Conservation (phyloP, 2,888 invertebrate genomes). For the Dendrolimus houi region DNA sequence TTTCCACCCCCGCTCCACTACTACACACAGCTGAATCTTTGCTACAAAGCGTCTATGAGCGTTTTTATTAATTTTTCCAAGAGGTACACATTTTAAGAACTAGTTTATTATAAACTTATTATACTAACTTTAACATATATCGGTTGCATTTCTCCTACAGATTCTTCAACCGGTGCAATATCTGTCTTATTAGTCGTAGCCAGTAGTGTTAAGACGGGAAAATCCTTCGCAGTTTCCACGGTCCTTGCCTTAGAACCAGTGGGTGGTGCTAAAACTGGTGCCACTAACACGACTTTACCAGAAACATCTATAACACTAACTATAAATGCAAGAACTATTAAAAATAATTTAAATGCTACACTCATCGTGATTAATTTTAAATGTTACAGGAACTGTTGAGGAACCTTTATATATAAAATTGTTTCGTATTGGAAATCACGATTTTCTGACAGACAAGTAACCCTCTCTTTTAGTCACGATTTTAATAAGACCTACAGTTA, state of each 20-base stretch:
- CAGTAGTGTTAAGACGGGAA: slow-evolving; percentile 44
- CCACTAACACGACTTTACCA: slow-evolving; percentile 30
- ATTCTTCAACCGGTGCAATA: slow-evolving; percentile 8
- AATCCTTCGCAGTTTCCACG: slow-evolving; percentile 54
- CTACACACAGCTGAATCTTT: no score
- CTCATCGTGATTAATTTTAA: slow-evolving; percentile 39
- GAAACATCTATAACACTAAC: slow-evolving; percentile 5
- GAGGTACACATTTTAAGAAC: no score
- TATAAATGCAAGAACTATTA: not conserved
- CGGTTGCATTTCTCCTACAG: slow-evolving; percentile 22
- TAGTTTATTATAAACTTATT: not conserved
- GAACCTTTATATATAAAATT: slow-evolving; percentile 53
- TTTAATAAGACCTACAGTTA: not conserved
- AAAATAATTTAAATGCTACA: slow-evolving; percentile 10
- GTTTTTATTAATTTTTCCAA: no score
- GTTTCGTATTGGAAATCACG: slow-evolving; percentile 48
- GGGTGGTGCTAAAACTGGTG: slow-evolving; percentile 46
- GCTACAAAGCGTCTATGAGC: no score
- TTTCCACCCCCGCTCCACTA: no score
- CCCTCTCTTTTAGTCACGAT: not conserved
- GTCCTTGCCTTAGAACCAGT: slow-evolving; percentile 27
- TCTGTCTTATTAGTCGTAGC: slow-evolving; percentile 23
- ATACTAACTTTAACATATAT: slow-evolving; percentile 56
- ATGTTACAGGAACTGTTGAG: slow-evolving; percentile 31
- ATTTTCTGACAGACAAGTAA: slow-evolving; percentile 18